These are phyloP conservation scores for Eonycteris spelaea DNA, from an alignment of 2,113 vertebrate species.

Conservation along the genomic window DNA sequence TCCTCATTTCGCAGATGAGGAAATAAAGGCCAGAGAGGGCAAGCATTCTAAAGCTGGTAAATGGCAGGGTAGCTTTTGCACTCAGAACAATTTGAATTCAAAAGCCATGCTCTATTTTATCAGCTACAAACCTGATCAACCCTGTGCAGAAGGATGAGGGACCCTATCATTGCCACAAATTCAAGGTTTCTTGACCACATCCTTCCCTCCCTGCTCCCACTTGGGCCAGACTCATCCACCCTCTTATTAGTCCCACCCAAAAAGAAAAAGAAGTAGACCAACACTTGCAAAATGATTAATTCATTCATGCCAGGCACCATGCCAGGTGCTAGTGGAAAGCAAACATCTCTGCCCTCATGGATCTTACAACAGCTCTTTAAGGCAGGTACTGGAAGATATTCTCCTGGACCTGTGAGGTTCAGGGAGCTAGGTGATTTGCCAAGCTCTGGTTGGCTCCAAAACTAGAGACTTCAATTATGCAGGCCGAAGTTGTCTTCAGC, in stretches of 20 bases:
- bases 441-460: background rate
- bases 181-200: background rate
- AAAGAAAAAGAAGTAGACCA: background rate
- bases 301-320: background rate
- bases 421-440: background rate
- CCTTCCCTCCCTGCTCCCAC: background rate
- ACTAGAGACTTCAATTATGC: background rate
- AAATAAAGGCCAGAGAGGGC: background rate
- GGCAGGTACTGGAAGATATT: background rate
- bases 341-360: background rate
- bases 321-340: background rate
- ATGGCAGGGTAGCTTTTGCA: background rate
- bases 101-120: background rate
- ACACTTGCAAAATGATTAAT: background rate
- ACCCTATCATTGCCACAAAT: background rate
- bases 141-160: background rate
- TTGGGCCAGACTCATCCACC: background rate
- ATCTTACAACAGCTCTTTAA: background rate
- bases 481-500: background rate
- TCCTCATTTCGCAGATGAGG: background rate
- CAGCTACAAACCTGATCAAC: background rate
- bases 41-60: background rate
- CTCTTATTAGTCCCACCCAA: background rate
- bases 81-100: background rate
- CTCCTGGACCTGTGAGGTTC: background rate